These are phyloP conservation scores for Stenolophus ochropezus DNA, from an alignment of 2,888 invertebrate genomes.

Conservation along the genomic window DNA sequence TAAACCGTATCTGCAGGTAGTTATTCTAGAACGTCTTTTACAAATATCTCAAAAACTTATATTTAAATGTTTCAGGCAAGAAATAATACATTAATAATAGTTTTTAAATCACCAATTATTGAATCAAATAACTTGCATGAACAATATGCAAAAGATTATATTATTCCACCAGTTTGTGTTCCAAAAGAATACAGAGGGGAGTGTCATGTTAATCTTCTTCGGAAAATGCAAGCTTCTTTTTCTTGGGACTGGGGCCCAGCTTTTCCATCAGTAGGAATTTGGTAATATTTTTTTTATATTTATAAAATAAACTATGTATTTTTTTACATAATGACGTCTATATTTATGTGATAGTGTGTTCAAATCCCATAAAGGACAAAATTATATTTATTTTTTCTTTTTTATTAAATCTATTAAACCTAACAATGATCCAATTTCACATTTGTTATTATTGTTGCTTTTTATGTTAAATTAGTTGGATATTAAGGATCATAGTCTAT, in stretches of 20 bases:
- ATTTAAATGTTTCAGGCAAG: slow-evolving; percentile 63
- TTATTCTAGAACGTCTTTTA: background rate
- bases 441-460: no score
- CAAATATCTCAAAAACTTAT: background rate
- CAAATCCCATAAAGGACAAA: no score
- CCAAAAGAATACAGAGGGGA: slow-evolving; percentile 86
- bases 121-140: slow-evolving; percentile 65
- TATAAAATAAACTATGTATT: background rate
- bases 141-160: slow-evolving; percentile 68
- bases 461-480: no score
- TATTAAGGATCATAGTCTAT: no score
- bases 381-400: no score
- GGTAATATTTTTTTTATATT: slow-evolving; percentile 75
- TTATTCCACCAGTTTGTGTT: slow-evolving; percentile 86
- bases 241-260: slow-evolving; percentile 99
- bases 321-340: no score
- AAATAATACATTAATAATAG: slow-evolving; percentile 69
- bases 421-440: no score
- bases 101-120: slow-evolving; percentile 70
- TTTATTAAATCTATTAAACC: no score
- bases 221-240: slow-evolving; percentile 96
- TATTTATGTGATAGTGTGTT: no score
- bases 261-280: slow-evolving; percentile 94
- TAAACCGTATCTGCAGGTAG: slow-evolving; percentile 77
- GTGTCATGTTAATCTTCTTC: slow-evolving; percentile 92